Conservation (phyloP, 2,888 invertebrate genomes). For the Eristalinus sepulchralis region DNA sequence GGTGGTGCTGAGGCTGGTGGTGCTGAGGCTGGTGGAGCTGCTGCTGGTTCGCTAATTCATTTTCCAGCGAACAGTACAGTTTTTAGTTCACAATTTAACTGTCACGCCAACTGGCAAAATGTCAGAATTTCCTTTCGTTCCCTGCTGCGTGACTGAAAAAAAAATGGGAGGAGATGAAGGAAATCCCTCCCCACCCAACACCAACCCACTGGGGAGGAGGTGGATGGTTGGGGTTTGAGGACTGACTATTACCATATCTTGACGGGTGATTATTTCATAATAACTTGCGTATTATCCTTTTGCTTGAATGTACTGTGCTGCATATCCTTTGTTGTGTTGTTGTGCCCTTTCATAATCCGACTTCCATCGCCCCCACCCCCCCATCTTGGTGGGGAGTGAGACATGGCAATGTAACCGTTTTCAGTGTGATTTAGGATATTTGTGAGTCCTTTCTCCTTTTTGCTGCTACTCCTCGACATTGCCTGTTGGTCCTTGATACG, state of each 20-base stretch:
- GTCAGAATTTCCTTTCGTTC: conserved; percentile 55
- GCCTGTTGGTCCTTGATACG: conserved; percentile 69
- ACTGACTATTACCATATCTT: conserved; percentile 67
- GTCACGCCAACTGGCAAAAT: conserved; percentile 70
- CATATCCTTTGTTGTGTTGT: conserved; percentile 61
- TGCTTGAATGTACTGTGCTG: conserved; percentile 59
- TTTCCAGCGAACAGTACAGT: conserved; percentile 24
- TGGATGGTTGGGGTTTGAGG: too few relatives aligned
- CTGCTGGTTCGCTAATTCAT: conserved; percentile 46
- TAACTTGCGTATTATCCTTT: conserved; percentile 71
- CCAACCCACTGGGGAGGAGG: background rate
- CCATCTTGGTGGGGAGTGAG: background rate
- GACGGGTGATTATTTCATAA: conserved; percentile 72
- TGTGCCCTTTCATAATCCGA: conserved; percentile 58
- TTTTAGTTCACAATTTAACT: conserved; percentile 58
- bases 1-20: background rate
- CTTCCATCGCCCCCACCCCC: conserved; percentile 21
- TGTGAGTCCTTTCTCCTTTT: conserved; percentile 3
- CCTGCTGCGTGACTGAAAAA: conserved; percentile 48
- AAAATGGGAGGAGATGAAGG: background rate
- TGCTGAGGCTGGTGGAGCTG: background rate
- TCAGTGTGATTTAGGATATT: background rate
- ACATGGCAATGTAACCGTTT: conserved; percentile 57
- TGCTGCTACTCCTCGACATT: conserved; percentile 20
- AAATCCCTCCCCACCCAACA: background rate